A percentile compares a stretch with the other conserved stretches of the same genome.
Evolutionary conservation across 2,797 vertebrate genomes (phyloP).

Genomic region (Sebastes oblongus): DNA sequence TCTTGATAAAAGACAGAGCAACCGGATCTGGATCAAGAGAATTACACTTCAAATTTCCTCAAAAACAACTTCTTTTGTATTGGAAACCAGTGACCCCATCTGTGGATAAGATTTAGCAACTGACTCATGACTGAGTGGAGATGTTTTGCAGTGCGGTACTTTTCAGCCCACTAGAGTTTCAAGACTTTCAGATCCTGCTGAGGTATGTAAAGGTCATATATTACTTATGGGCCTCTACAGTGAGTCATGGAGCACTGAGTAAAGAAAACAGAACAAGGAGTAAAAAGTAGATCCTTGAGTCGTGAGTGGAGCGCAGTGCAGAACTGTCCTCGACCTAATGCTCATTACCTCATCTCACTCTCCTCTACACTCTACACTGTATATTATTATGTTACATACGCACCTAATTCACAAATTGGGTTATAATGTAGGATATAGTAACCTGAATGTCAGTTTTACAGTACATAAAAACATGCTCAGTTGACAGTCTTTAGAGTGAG

Average conservation of each 20-base stretch:
- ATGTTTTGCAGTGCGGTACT: background rate
- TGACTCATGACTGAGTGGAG: conserved; percentile 20
- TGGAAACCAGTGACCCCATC: background rate
- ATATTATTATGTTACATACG: background rate
- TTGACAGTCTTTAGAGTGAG: background rate
- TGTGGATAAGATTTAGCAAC: background rate
- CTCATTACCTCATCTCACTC: background rate
- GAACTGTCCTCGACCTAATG: background rate
- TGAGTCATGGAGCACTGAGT: conserved; percentile 32
- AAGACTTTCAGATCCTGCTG: conserved; percentile 34
- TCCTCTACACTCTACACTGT: background rate
- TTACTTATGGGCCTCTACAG: conserved; percentile 43
- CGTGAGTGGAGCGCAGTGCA: background rate
- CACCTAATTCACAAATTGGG: background rate
- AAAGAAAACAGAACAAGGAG: conserved; percentile 2
- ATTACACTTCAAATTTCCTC: background rate
- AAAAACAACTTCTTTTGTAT: background rate
- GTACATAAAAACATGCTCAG: background rate
- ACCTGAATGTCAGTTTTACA: background rate
- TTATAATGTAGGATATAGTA: no score
- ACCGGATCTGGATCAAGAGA: background rate
- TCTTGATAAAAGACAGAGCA: background rate
- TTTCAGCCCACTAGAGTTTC: conserved; percentile 35
- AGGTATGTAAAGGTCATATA: conserved; percentile 47
- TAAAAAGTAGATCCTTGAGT: background rate